Evolutionary conservation across 2,888 invertebrate genomes (phyloP).

Genomic region (Tinea trinotella): DNA sequence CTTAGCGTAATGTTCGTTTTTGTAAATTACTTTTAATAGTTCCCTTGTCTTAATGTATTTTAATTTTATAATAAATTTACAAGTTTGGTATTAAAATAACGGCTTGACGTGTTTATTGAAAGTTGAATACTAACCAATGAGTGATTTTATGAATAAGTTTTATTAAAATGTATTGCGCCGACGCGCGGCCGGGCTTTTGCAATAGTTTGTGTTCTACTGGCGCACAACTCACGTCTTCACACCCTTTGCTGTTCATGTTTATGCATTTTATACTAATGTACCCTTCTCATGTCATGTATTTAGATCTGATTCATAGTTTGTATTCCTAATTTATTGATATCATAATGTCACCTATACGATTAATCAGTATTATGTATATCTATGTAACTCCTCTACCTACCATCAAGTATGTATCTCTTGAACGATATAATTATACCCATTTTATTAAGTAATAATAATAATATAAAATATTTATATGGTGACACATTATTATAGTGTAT

Average conservation of each 20-base stretch:
- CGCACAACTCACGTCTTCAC: conserved; percentile 23
- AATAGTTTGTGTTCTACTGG: conserved; percentile 45
- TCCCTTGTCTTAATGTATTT: conserved; percentile 44
- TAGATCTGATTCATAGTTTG: conserved; percentile 9
- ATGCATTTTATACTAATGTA: not conserved
- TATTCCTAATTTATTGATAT: conserved; percentile 1
- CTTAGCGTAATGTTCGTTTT: conserved; percentile 58
- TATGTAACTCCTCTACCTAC: no score
- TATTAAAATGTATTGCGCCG: conserved; percentile 21
- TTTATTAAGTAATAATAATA: not conserved
- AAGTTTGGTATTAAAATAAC: conserved; percentile 46
- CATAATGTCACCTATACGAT: not conserved
- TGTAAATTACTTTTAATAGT: conserved; percentile 49
- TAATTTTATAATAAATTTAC: conserved; percentile 26
- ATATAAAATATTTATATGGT: conserved; percentile 4
- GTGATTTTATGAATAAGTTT: conserved; percentile 54
- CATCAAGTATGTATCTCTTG: not conserved
- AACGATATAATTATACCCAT: not conserved
- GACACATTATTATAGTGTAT: not conserved
- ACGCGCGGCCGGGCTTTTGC: conserved; percentile 61
- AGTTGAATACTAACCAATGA: conserved; percentile 57
- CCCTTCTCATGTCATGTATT: conserved; percentile 4
- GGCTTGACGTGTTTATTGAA: conserved; percentile 59
- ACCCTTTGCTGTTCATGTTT: conserved; percentile 3
- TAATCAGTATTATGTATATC: conserved; percentile 2